Base-by-base conservation (phyloP, 2,113 vertebrate species). In the Baryphthengus martii region DNA sequence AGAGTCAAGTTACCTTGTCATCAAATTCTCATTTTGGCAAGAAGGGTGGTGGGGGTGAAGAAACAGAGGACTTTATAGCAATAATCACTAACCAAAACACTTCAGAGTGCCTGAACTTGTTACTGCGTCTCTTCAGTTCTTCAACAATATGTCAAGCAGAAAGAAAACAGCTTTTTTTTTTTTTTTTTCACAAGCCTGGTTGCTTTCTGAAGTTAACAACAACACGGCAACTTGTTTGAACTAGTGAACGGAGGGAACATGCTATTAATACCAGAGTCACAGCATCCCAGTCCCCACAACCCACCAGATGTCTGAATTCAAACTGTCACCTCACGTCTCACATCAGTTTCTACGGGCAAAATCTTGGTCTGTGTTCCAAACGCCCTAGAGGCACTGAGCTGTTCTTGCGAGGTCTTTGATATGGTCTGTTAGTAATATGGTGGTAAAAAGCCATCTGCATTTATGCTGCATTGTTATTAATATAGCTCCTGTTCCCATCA, bases 121-220 rank as follows among this genome's bases (percentile, higher is more conserved):
- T 95, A 89, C 79, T 84, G 88, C 3, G 37, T 96, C 80, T 96
- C 88, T 90, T 96, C 92, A 87, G 88, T 93, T 96, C 83, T 96
- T 93, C 49, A 8, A 94, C 94, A 89, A 94, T 93, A 97, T 62
- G 92, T 94, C 95, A 96, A 94, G 96, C 96, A 95, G 93, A 97
- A 97, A 96, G 88, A 96, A 97, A 96, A 95, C 96, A 97, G 90
- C 93, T 95, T 88, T 94, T 91, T 96, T 97, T 96, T 95, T 95
- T 88, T 94, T 91, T 96, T 97, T 96, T 95, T 96, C 95, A 94
- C 92, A 96, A 96, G 93, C 80, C 81, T 90, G 62, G 56, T 87
- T 96, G 90, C 90, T 96, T 93, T 96, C 96, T 96, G 92, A 94
- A 96, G 88, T 91, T 95, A 94, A 89, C 92, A 95, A 89, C 92